phyloP scores from a whole-genome alignment of 2,113 vertebrate genomes.

The Chloropsis hardwickii region DNA sequence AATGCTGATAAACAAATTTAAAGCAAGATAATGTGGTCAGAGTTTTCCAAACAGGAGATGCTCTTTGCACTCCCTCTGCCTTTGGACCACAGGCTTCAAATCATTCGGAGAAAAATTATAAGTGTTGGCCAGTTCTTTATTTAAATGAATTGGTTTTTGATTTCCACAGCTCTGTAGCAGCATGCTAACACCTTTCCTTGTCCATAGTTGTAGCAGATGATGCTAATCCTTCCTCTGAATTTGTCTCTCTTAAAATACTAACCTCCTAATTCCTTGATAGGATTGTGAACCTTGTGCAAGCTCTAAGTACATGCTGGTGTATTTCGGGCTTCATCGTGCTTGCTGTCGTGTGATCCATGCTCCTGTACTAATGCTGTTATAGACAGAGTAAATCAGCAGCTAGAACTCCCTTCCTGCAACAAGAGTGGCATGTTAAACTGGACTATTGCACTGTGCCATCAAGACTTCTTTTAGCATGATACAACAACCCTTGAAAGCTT shows the following conservation, averaged over 20 bases:
- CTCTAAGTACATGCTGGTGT: not conserved
- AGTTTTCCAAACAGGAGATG: not conserved
- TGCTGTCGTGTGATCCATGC: not conserved
- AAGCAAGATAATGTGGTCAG: not conserved
- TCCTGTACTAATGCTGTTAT: not conserved
- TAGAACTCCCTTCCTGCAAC: not conserved
- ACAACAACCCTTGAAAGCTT: not conserved
- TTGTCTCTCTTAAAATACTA: slow-evolving; percentile 48
- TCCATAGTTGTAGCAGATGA: not conserved
- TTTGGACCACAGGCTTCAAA: not conserved
- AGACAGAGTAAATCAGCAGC: not conserved
- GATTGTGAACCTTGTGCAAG: not conserved
- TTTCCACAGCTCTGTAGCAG: slow-evolving; percentile 35
- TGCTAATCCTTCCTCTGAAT: slow-evolving; percentile 25
- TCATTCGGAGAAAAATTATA: slow-evolving; percentile 5
- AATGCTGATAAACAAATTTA: not conserved
- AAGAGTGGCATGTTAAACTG: not conserved
- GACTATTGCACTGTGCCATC: not conserved
- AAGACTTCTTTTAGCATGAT: not conserved
- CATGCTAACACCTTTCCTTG: slow-evolving; percentile 25
- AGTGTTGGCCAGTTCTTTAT: slow-evolving; percentile 17
- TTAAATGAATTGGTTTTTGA: slow-evolving; percentile 76
- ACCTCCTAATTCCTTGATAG: slow-evolving; percentile 37
- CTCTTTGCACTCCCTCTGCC: not conserved
- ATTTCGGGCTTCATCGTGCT: not conserved